A percentile compares a stretch with the other conserved stretches of the same genome.
Conservation (phyloP, 2,797 vertebrate genomes). For the Pseudochromis fuscus region DNA sequence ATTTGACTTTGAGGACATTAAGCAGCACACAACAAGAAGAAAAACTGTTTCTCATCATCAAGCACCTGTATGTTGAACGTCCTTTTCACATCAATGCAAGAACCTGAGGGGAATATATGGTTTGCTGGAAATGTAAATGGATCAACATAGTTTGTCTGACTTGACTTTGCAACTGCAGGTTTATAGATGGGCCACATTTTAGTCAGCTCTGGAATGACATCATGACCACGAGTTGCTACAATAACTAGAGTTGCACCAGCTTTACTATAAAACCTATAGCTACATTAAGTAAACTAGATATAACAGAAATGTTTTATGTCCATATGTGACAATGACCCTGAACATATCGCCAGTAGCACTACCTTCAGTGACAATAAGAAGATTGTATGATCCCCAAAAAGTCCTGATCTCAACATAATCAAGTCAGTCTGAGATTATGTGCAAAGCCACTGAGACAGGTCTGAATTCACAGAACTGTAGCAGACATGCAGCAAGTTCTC, state of each 20-base stretch:
- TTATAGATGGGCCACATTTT: neutral
- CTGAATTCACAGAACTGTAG: neutral
- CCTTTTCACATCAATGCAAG: neutral
- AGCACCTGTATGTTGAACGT: constrained; percentile 4
- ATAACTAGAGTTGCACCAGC: neutral
- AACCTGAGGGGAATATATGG: neutral
- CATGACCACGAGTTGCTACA: neutral
- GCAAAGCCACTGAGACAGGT: neutral
- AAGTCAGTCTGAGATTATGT: neutral
- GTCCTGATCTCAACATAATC: neutral
- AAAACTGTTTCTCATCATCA: constrained; percentile 6
- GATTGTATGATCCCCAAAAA: neutral
- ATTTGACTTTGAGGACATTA: constrained; percentile 41
- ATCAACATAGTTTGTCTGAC: neutral
- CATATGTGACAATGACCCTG: neutral
- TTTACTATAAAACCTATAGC: too few relatives aligned
- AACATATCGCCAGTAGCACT: neutral
- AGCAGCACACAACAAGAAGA: constrained; percentile 16
- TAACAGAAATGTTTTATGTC: neutral
- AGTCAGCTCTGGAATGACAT: neutral
- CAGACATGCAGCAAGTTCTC: neutral
- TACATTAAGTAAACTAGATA: neutral
- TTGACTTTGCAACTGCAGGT: neutral
- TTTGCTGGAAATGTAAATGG: neutral
- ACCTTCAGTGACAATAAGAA: neutral